Base-by-base conservation (phyloP, 92 coral and sea anemone genomes). In the Desmophyllum pertusum region DNA sequence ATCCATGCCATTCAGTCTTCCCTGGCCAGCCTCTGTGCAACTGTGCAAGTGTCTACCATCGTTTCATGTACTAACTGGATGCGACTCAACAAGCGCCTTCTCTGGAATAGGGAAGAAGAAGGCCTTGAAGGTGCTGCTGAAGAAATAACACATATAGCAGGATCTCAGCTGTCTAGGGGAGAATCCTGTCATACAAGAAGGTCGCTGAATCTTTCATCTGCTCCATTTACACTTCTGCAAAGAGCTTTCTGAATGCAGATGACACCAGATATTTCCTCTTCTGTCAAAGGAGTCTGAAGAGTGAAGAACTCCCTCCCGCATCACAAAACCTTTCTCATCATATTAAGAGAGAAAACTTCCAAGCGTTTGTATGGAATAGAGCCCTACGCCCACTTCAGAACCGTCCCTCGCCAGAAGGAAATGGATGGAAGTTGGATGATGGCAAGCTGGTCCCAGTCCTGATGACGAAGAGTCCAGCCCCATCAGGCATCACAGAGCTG, bases 121-220 rank as follows among this genome's bases (percentile, higher is more conserved):
- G 81, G 85, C 92, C 83, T 91, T 92, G 88, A 91, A 85, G 83
- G 89, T 88, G 36, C 67, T 88, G 31, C 39, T 80, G 40, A 84
- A 80, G 69, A 45, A 80, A 50, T 18, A 76, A 10, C 67, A 88
- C 77, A 14, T 67, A 29, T 81, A 83, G 73, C 50, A 51, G 31
- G 67, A 78, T 30, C 46, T 84, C 62, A 62, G 70, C 72, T 14
- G 59, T 3, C 86, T 89, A 39, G 85, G 89, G 17, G 79, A 73
- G 33, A 52, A 75, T 33, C 46, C 71, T 41, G 27, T 39, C 53
- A 10, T 57, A 73, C 73, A 79, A 46, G 89, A 79, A 70, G 66
- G 43, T 37, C 9, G 85, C 92, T 36, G 85, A 88, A 84, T 64
- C 86, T 55, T 89, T 89, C 30, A 65, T 89, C 74, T 84, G 86